These are phyloP conservation scores for Cynopterus sphinx DNA, from an alignment of 2,797 vertebrate species.

Conservation along the genomic window DNA sequence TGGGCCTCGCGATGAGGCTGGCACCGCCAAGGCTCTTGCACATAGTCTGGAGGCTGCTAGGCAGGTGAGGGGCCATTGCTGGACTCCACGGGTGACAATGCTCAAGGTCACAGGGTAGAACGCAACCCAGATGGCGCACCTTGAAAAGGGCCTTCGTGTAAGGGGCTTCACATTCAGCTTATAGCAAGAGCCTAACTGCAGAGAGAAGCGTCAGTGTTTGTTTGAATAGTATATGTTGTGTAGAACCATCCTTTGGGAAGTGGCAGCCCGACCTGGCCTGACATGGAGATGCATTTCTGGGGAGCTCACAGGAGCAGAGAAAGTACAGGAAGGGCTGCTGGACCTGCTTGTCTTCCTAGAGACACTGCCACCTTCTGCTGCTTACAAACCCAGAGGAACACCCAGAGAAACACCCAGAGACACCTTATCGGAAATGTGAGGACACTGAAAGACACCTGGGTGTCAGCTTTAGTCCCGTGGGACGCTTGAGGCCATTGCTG, in stretches of 20 bases:
- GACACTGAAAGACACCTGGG: neutral
- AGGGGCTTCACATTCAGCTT: neutral
- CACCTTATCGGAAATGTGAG: neutral
- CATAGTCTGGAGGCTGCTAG: fast-evolving
- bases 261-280: neutral
- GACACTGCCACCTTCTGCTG: neutral
- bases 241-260: neutral
- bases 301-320: neutral
- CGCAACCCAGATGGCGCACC: fast-evolving
- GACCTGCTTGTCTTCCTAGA: neutral
- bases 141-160: neutral
- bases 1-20: fast-evolving
- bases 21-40: neutral
- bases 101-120: neutral
- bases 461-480: neutral
- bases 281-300: neutral
- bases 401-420: neutral
- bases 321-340: neutral
- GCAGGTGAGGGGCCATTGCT: neutral
- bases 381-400: neutral
- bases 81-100: fast-evolving
- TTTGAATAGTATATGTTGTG: neutral
- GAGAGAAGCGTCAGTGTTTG: neutral
- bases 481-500: neutral
- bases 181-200: neutral